Base-by-base conservation (phyloP, 2,797 vertebrate genomes). In the Pseudotriccus pelzelni region DNA sequence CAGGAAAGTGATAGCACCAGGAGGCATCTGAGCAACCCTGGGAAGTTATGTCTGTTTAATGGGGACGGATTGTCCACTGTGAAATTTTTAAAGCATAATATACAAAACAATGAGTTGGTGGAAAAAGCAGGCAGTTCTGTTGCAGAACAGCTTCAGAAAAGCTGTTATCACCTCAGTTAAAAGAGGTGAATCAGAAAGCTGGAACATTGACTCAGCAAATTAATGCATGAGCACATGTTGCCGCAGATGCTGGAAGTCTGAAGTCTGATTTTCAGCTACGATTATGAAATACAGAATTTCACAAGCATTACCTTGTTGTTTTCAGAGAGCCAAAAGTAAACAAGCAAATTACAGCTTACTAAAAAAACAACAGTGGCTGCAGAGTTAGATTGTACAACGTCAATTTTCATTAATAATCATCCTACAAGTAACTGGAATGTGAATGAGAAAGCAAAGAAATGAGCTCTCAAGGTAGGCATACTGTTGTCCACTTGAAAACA, bases 31-130 rank as follows among this genome's bases (percentile, higher is more conserved):
- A 94, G 69, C 72, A 91, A 39, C 58, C 36, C 32, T 58, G 56
- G 80, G 21, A 94, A 96, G 44, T 89, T 86, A 25, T 60, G 87
- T 86, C 89, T 90, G 14, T 73, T 68, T 95, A 96, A 96, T 78
- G 69, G 90, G 69, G 46, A 94, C 43, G 14, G 92, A 92, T 50
- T 94, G 58, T 86, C 73, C 91, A 73, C 68, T 36, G 50, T 70
- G 63, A 94, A 92, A 32, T 83, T 89, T 92, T 92, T 83, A 92
- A 96, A 94, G 90, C 41, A 55, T 59, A 66, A 94, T 30, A 85
- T 53, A 49, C 37, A 47, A 94, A 97, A 58, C 74, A 96, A 56
- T 52, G 84, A 96, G 81, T 79, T 72, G 93, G 77, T 59, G 67
- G 91, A 85, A 74, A 89, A 88, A 84, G 46, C 77, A 92, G 68